Conservation (phyloP, 2,888 invertebrate genomes). For the Cosmia trapezina region DNA sequence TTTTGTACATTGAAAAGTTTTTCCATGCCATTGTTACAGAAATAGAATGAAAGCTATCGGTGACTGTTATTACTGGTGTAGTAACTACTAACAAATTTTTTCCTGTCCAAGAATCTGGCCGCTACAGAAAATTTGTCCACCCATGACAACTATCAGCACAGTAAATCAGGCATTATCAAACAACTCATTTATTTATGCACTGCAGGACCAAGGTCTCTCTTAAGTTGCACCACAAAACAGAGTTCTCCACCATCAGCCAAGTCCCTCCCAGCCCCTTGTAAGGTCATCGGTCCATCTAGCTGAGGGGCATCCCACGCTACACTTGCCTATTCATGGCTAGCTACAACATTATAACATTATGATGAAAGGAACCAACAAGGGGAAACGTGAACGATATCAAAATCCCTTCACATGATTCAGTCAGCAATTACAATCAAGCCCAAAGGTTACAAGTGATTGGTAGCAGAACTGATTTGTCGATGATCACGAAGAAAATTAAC, state of each 20-base stretch:
- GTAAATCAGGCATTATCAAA: too few relatives aligned
- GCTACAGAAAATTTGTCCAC: too few relatives aligned
- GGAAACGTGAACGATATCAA: slow-evolving; percentile 48
- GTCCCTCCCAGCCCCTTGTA: too few relatives aligned
- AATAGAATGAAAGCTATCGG: background rate
- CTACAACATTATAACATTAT: slow-evolving; percentile 6
- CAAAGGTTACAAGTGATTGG: slow-evolving; percentile 67
- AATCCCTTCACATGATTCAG: slow-evolving; percentile 63
- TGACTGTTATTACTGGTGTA: too few relatives aligned
- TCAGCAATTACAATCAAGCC: slow-evolving; percentile 57
- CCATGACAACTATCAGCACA: background rate
- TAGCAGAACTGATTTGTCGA: slow-evolving; percentile 67
- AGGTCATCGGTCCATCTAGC: too few relatives aligned
- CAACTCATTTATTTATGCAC: background rate
- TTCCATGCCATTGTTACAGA: background rate
- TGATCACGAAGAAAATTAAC: slow-evolving; percentile 79
- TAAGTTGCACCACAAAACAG: too few relatives aligned
- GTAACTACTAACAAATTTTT: too few relatives aligned
- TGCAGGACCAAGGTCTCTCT: too few relatives aligned
- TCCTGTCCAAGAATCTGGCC: background rate
- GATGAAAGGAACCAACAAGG: slow-evolving; percentile 40
- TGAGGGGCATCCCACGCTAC: too few relatives aligned
- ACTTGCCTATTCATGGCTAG: background rate
- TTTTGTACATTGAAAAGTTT: too few relatives aligned
- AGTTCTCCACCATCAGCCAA: background rate